Evolutionary conservation across 2,888 invertebrate genomes (phyloP).

Genomic region (Stenichneumon culpator): DNA sequence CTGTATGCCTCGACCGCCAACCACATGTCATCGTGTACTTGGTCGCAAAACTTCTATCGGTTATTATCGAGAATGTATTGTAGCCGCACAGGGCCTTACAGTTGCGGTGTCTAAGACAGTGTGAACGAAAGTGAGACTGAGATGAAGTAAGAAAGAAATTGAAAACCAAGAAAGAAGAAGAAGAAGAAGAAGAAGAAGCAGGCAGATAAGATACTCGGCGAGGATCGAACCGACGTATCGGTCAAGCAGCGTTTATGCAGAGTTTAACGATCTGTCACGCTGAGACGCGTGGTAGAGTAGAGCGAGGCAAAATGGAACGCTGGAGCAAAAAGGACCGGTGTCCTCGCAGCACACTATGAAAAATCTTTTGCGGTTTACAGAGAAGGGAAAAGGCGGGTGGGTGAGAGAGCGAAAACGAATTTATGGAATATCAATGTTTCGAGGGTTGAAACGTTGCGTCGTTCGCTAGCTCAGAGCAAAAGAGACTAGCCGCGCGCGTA

Average conservation of each 20-base stretch:
- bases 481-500: neutral
- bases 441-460: conserved; percentile 69
- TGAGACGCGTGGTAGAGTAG: conserved; percentile 38
- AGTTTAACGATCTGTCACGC: conserved; percentile 72
- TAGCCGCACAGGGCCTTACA: conserved; percentile 56
- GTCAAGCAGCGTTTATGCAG: conserved; percentile 69
- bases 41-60: conserved; percentile 49
- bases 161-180: conserved; percentile 63
- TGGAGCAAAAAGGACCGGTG: neutral
- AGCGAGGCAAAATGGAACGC: neutral
- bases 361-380: conserved; percentile 73
- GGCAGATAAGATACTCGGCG: neutral
- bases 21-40: conserved; percentile 74
- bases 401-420: conserved; percentile 12
- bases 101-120: conserved; percentile 31
- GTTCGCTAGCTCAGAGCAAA: conserved; percentile 19
- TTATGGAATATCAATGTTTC: conserved; percentile 22
- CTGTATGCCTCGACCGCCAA: conserved; percentile 68
- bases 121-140: conserved; percentile 35
- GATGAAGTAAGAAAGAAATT: conserved; percentile 26
- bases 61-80: conserved; percentile 37
- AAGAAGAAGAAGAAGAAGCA: conserved; percentile 18
- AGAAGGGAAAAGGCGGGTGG: conserved; percentile 31
- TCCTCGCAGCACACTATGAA: neutral
- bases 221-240: conserved; percentile 31